Conservation (phyloP, 2,888 invertebrate genomes). For the Erebia aethiops region DNA sequence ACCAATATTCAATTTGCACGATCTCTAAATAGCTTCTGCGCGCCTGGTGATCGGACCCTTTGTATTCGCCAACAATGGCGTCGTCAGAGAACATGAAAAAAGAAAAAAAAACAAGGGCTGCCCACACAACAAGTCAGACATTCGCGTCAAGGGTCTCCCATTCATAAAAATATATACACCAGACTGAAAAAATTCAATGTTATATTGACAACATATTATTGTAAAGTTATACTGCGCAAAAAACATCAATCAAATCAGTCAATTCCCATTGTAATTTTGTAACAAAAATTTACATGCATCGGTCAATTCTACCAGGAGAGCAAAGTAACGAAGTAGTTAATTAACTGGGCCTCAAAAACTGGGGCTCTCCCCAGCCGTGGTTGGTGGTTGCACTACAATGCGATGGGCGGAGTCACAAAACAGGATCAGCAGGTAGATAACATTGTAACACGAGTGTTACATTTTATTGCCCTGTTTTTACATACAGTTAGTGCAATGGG, state of each 20-base stretch:
- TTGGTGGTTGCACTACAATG: constrained; percentile 11
- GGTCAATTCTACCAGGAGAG: constrained; percentile 33
- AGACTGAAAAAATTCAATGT: neutral
- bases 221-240: neutral
- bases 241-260: neutral
- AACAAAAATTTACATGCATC: constrained; percentile 19
- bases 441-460: neutral
- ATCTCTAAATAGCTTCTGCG: constrained; percentile 66
- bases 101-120: constrained; percentile 37
- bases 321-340: constrained; percentile 20
- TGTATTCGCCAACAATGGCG: constrained; percentile 68
- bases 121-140: neutral
- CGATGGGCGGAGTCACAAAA: constrained; percentile 9
- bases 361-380: neutral
- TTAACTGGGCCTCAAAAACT: constrained; percentile 12
- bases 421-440: neutral
- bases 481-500: neutral
- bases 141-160: neutral
- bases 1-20: constrained; percentile 77
- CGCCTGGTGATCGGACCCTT: constrained; percentile 64
- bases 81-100: constrained; percentile 54
- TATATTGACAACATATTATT: neutral
- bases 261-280: neutral
- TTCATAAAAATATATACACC: neutral
- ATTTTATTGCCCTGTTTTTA: constrained; percentile 1